Evolutionary conservation across 2,797 vertebrate genomes (phyloP), one percentile per base, ranked within the genome.

Genomic region (Buphagus erythrorhynchus): DNA sequence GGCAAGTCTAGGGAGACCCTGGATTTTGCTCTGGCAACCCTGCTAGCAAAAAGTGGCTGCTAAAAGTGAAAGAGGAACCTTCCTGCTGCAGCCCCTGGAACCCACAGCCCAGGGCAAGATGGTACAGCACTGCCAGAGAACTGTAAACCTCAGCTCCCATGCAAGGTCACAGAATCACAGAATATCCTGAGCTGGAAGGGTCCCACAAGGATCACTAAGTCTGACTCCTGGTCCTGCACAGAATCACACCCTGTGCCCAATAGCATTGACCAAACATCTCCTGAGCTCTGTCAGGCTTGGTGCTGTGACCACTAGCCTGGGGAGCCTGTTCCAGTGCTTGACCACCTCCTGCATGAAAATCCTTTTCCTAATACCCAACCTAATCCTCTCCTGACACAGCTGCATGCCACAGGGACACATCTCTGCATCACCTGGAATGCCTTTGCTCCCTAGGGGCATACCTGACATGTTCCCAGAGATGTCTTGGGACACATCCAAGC

Each of bases 401-500:
- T 65, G 48, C 29, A 52, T 65, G 38, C 21, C 57, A 49, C 9
- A 42, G n/a, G 13, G 29, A 83, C 52, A 19, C 1, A 2, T 25
- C 42, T 74, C 35, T 79, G 22, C 55, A 36, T 55, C 66, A 79
- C 28, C 31, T 54, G 25, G n/a, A 45, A 68, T 5, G 8, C 29
- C 42, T 80, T 18, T 20, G 9, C 19, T 86, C 63, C 59, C 35
- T 52, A 16, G 13, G 20, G 18, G 68, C 48, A 92, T 52, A 63
- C 10, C 21, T 0, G 1, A 69, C 0, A 0, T 12, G 4, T 24
- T 77, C 38, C 26, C 35, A 74, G 42, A 63, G 17, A 46, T 54
- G n/a, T 42, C 46, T 28, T 58, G 26, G 49, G 38, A 52, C 21
- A 49, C 11, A 84, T 38, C 42, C 19, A 83, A 16, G n/a, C 11